Conservation (phyloP, 2,797 vertebrate genomes). For the Cyclopterus lumpus region DNA sequence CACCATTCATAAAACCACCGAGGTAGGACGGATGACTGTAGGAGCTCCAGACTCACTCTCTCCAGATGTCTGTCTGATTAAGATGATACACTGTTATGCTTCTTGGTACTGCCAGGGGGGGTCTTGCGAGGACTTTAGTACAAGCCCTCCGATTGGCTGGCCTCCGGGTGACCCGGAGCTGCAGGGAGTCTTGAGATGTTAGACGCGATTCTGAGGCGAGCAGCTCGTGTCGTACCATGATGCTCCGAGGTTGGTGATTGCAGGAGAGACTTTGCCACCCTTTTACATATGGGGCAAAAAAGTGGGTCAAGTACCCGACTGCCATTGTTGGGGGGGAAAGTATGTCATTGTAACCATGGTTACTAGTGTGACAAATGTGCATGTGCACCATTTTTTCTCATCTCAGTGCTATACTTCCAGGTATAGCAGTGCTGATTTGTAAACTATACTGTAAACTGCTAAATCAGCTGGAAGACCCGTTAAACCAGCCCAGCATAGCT, state of each 20-base stretch:
- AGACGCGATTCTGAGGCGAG: constrained; percentile 51
- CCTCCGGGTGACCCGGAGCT: constrained; percentile 74
- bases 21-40: constrained; percentile 29
- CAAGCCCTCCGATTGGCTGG: constrained; percentile 66
- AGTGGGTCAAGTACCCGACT: constrained; percentile 54
- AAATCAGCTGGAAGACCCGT: background rate
- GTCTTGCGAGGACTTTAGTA: constrained; percentile 59
- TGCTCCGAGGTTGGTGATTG: constrained; percentile 26
- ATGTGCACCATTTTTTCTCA: constrained; percentile 9
- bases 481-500: background rate
- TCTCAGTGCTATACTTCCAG: constrained; percentile 22
- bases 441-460: background rate
- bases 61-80: constrained; percentile 76
- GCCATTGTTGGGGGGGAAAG: constrained; percentile 13
- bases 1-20: constrained; percentile 59
- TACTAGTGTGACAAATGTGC: constrained; percentile 22
- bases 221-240: constrained; percentile 26
- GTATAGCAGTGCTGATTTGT: constrained; percentile 5
- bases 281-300: constrained; percentile 34
- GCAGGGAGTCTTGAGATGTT: constrained; percentile 66
- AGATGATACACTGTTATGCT: constrained; percentile 71
- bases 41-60: constrained; percentile 46
- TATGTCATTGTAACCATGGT: constrained; percentile 10
- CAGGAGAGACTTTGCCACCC: constrained; percentile 28
- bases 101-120: constrained; percentile 68